Base-by-base conservation (phyloP, 2,888 invertebrate species). In the Chaitophorus viminalis region DNA sequence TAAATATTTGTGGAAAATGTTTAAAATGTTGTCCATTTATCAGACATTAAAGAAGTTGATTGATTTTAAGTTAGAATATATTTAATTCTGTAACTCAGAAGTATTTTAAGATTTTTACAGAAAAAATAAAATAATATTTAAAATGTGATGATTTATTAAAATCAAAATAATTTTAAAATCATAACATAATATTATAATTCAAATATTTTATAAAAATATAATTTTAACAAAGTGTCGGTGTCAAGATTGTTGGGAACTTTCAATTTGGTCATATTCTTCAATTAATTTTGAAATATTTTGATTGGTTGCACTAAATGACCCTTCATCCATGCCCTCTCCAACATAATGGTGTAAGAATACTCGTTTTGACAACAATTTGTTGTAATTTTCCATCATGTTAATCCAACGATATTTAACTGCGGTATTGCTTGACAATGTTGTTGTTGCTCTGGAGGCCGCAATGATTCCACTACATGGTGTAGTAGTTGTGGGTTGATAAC, bases 181-280 rank as follows among this genome's bases (percentile, higher is more conserved):
- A 46, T 46, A 14, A 1, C 11, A 46, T 14, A 14, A 46, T 46
- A 46, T 46, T 14, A 46, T 46, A 46, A 14, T 46, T 46, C 39
- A 39, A 39, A 39, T 11, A 46, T 46, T 46, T 2, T 46, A 46
- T 46, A 14, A 14, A 46, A 46, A 14, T 14, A 46, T 46, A 1
- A 46, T 46, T 46, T 46, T 46, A 46, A 46, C 46, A 14, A 11
- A 14, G 11, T 46, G 8, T 46, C 11, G 46, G 14, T 46, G 46
- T 46, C 14, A 46, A 60, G 25, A 60, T 31, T 70, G 33, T 68
- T 77, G 82, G 8, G 70, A 65, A 33, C 89, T 90, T 90, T 95
- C 96, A 91, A 96, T 96, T 92, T 96, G 95, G 92, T 95, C 95
- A 92, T 96, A 96, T 92, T 96, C 96, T 93, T 96, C 95, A 93